Percentiles rank a stretch among this genome's conserved stretches.
phyloP scores from a whole-genome alignment of 2,888 invertebrate species.

The Dichetophora obliterata region DNA sequence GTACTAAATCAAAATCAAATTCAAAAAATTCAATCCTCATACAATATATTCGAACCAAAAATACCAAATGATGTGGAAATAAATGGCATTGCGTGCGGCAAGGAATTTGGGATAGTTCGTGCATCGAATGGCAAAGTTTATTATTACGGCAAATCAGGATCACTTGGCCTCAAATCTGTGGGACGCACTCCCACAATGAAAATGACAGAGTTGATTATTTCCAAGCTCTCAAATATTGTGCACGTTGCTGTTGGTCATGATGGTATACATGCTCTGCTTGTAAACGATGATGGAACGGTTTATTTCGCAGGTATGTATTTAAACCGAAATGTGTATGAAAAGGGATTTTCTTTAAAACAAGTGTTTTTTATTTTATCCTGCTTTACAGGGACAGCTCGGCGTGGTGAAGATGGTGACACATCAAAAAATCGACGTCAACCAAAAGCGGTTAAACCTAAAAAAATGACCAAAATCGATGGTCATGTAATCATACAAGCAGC shows the following conservation, averaged over 20 bases:
- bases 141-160: constrained; percentile 88
- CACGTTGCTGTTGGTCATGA: constrained; percentile 94
- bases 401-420: constrained; percentile 95
- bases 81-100: constrained; percentile 83
- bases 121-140: constrained; percentile 90
- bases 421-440: constrained; percentile 85
- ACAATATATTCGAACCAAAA: constrained; percentile 73
- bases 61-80: constrained; percentile 84
- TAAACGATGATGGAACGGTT: constrained; percentile 94
- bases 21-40: constrained; percentile 71
- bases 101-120: constrained; percentile 89
- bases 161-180: constrained; percentile 83
- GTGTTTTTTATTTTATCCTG: not conserved
- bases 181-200: constrained; percentile 68
- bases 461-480: constrained; percentile 90
- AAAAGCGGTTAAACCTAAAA: constrained; percentile 92
- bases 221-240: constrained; percentile 80
- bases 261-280: constrained; percentile 89
- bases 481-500: constrained; percentile 86
- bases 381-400: constrained; percentile 81
- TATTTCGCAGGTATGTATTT: constrained; percentile 76
- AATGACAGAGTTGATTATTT: constrained; percentile 73
- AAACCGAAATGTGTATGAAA: constrained; percentile 22
- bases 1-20: constrained; percentile 69
- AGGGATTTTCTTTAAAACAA: not conserved